Evolutionary conservation across 2,797 vertebrate genomes (phyloP).

Genomic region (Platyrinchus mystaceus): DNA sequence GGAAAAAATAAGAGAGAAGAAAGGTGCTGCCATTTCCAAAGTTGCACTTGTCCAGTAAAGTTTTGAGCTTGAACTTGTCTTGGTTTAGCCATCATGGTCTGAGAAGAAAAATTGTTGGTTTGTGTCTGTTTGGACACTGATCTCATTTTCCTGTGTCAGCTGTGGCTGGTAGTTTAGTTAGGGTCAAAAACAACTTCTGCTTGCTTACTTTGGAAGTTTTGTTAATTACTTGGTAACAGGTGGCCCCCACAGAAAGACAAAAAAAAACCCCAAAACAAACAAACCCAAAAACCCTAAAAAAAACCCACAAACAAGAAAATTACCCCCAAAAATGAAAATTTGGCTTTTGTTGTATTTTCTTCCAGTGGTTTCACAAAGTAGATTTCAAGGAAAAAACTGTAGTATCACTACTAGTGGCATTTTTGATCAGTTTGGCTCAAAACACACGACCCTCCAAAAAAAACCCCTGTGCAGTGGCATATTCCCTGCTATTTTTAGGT

Average conservation of each 20-base stretch:
- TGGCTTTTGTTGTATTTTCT: not conserved
- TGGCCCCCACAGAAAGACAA: not conserved
- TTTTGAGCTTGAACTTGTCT: not conserved
- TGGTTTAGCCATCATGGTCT: not conserved
- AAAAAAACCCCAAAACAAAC: not conserved
- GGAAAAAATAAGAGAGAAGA: not conserved
- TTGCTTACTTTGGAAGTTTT: not conserved
- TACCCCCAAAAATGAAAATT: not conserved
- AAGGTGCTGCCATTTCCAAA: not conserved
- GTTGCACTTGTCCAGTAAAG: not conserved
- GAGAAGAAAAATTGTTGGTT: not conserved
- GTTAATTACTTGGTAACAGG: not conserved
- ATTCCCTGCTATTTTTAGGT: not conserved
- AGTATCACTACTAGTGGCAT: not conserved
- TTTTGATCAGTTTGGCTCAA: not conserved
- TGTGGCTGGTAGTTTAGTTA: not conserved
- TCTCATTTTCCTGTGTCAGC: not conserved
- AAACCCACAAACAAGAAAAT: not conserved
- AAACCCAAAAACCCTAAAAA: not conserved
- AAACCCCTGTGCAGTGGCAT: fast-evolving
- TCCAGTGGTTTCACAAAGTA: not conserved
- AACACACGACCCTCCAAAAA: not conserved
- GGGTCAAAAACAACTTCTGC: not conserved
- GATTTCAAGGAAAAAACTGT: not conserved
- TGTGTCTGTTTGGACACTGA: not conserved